A percentile compares a stretch with the other conserved stretches of the same genome.
phyloP scores from a whole-genome alignment of 2,797 vertebrate species.

The Garrulus glandarius region DNA sequence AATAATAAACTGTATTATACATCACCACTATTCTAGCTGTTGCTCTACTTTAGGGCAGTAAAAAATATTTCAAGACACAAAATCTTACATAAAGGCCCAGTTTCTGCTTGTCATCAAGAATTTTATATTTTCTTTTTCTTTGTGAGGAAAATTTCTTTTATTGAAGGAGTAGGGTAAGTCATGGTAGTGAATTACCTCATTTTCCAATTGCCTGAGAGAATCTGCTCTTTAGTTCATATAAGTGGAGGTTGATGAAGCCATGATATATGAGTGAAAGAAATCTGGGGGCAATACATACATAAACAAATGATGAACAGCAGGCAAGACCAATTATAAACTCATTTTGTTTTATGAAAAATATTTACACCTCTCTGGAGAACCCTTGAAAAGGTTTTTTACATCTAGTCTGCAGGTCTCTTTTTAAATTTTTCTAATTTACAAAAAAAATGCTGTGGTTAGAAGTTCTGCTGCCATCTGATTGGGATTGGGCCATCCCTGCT shows the following conservation, averaged over 20 bases:
- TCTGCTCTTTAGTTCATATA: background rate
- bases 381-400: background rate
- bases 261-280: background rate
- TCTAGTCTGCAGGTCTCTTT: background rate
- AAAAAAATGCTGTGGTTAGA: background rate
- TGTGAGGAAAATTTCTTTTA: background rate
- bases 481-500: background rate
- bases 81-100: background rate
- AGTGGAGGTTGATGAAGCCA: background rate
- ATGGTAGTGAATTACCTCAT: background rate
- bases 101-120: background rate
- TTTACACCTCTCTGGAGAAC: background rate
- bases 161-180: background rate
- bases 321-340: background rate
- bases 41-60: background rate
- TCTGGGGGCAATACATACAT: background rate
- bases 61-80: background rate
- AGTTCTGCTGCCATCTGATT: conserved; percentile 54
- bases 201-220: background rate
- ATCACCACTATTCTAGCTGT: background rate
- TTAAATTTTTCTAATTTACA: background rate
- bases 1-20: background rate
- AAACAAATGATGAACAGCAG: background rate
- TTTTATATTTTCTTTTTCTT: background rate
- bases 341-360: background rate